phyloP scores from a whole-genome alignment of 2,113 vertebrate genomes.

The Hemiscyllium ocellatum region DNA sequence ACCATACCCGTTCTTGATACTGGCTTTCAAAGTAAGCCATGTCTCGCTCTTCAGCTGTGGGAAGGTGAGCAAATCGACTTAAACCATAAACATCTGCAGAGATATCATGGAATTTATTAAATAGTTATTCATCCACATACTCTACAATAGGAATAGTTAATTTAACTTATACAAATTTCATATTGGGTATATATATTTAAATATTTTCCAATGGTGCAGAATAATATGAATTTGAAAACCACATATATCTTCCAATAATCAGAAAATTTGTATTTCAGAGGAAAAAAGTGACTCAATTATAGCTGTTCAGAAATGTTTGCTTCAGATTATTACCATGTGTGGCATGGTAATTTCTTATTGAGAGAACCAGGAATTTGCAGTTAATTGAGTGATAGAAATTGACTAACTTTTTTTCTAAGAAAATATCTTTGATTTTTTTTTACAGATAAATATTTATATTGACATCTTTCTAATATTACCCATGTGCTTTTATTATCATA shows the following conservation, averaged over 20 bases:
- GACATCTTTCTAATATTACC: neutral
- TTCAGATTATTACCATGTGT: neutral
- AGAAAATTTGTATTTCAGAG: neutral
- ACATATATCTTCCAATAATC: neutral
- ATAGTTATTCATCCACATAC: neutral
- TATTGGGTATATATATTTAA: neutral
- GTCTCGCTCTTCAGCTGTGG: constrained; percentile 55
- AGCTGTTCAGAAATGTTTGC: neutral
- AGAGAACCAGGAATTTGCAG: neutral
- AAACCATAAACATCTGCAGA: constrained; percentile 47
- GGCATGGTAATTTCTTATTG: neutral
- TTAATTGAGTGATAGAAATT: neutral
- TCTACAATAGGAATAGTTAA: neutral
- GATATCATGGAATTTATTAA: neutral
- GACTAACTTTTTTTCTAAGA: neutral
- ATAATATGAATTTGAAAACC: neutral
- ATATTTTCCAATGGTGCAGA: neutral
- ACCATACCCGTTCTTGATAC: constrained; percentile 61
- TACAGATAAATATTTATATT: neutral
- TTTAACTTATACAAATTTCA: neutral
- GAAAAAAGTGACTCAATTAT: neutral
- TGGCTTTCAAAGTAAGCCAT: constrained; percentile 65
- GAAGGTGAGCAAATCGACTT: constrained; percentile 48
- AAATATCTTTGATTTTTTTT: neutral
- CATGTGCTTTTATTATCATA: neutral